Base-by-base conservation (phyloP, 2,113 vertebrate genomes). In the Gasterosteus nipponicus region DNA sequence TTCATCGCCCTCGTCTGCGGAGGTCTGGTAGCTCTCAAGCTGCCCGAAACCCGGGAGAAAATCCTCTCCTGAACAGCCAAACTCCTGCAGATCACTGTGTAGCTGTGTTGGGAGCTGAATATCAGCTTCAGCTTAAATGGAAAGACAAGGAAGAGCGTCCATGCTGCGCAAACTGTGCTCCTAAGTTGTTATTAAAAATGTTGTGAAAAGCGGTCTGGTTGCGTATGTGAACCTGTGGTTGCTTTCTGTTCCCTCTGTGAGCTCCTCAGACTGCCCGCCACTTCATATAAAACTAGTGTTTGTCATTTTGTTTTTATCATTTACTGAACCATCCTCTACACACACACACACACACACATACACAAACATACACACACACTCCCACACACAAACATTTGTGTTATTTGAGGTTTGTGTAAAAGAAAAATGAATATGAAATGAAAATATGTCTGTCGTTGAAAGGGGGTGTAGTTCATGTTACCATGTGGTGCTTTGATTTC, bases 21-120 rank as follows among this genome's bases (percentile, higher is more conserved):
- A 51, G 97, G 97, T 3, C 89, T 99, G 85, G 91, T 99, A 0
- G 96, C 97, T 18, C 92, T 98, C 53, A 96, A 96, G 76, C 93
- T 99, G 81, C 98, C 98, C 3, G 98, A 99, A 89, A 99, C 98
- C 5, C 94, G 97, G 70, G 97, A 98, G 42, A 96, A 96, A 89
- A 95, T 97, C 90, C 95, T 99, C 75, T 96, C 96, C 90, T 99
- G 94, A 98, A 77, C 83, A 78, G 81, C 86, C 88, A 89, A 91
- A 92, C 59, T 72, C 64, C 62, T 70, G 65, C 80, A 80, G 69
- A 44, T 78, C 66, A 59, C 69, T 60, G 54, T 47, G 10, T 38
- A 68, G 61, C 77, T 51, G 38, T 12, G 14, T 42, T 57, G 70
- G 54, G 49, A 74, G 64, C 26, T 62, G 64, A 22, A 58, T 46